Evolutionary conservation across 2,888 invertebrate genomes (phyloP).

Genomic region (Synanthedon andrenaeformis): DNA sequence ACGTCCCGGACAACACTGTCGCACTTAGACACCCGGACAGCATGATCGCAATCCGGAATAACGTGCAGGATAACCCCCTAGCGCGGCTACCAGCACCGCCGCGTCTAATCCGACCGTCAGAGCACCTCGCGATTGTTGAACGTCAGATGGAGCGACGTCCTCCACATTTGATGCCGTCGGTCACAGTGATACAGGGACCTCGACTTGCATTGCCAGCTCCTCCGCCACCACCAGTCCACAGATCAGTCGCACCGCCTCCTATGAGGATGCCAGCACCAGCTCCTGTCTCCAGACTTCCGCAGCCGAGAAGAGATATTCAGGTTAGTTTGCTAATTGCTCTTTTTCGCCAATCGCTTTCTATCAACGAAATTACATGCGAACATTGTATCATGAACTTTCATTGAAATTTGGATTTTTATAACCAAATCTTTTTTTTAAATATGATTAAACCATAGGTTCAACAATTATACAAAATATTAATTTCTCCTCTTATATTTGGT

Average conservation of each 20-base stretch:
- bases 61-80: constrained; percentile 3
- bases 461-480: no score
- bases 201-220: constrained; percentile 7
- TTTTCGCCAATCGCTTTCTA: no score
- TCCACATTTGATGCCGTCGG: constrained; percentile 36
- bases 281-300: constrained; percentile 37
- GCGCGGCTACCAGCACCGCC: constrained; percentile 30
- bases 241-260: constrained; percentile 47
- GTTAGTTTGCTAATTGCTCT: constrained; percentile 19
- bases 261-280: constrained; percentile 52
- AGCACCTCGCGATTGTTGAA: constrained; percentile 49
- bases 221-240: constrained; percentile 34
- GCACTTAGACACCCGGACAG: constrained; percentile 1
- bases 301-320: constrained; percentile 54
- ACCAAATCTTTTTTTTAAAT: no score
- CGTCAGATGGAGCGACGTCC: constrained; percentile 14
- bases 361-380: no score
- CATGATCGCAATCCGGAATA: constrained; percentile 2
- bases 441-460: no score
- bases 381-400: not conserved
- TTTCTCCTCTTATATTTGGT: no score
- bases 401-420: no score
- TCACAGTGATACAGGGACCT: constrained; percentile 20
- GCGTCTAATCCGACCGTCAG: constrained; percentile 55
- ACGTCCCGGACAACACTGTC: constrained; percentile 25